Conservation (phyloP, 1,140 invertebrate genomes). For the Euglossa dilemma region DNA sequence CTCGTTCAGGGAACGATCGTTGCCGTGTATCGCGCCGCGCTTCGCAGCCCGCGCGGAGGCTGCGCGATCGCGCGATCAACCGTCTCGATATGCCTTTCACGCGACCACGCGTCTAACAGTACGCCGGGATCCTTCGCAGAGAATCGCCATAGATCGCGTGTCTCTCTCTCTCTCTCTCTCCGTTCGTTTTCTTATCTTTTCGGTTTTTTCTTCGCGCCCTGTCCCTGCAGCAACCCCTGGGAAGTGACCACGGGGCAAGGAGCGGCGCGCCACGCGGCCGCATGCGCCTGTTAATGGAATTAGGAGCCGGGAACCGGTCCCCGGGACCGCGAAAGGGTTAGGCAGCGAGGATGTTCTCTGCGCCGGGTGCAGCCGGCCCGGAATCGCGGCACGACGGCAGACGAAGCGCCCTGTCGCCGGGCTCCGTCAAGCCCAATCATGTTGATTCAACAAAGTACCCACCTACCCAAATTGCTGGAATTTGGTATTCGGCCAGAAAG, state of each 20-base stretch:
- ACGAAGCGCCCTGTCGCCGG: constrained; percentile 62
- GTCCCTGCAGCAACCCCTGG: too few relatives aligned
- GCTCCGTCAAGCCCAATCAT: constrained; percentile 81
- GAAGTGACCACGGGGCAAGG: constrained; percentile 20
- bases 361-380: neutral
- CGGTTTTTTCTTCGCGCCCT: neutral
- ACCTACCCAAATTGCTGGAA: constrained; percentile 82
- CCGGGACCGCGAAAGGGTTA: constrained; percentile 35
- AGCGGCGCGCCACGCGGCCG: neutral
- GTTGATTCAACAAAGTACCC: constrained; percentile 84
- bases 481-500: constrained; percentile 83
- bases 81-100: too few relatives aligned
- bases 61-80: neutral
- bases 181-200: neutral
- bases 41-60: neutral
- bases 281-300: constrained; percentile 34
- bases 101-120: neutral
- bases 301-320: constrained; percentile 25
- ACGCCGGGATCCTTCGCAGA: neutral
- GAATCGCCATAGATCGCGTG: neutral
- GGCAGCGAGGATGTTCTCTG: neutral
- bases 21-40: neutral
- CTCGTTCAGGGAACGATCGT: neutral
- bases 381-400: constrained; percentile 30
- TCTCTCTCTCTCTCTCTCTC: neutral